phyloP scores from a whole-genome alignment of 2,113 vertebrate species.

The Microcebus lehilahytsara region DNA sequence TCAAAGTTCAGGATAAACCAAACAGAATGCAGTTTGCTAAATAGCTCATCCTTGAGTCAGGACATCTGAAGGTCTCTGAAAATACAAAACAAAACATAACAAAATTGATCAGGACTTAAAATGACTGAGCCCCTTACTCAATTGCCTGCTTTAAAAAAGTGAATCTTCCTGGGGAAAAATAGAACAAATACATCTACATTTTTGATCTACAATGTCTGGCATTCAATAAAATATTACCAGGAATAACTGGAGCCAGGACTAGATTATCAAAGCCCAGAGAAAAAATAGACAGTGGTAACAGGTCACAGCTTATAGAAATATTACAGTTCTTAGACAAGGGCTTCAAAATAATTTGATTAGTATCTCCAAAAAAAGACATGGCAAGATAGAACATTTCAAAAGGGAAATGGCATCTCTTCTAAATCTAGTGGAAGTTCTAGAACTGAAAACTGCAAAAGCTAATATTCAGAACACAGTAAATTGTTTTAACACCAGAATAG shows the following conservation, averaged over 20 bases:
- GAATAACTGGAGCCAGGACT: background rate
- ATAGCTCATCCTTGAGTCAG: background rate
- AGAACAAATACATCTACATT: background rate
- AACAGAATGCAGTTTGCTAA: background rate
- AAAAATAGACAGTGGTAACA: background rate
- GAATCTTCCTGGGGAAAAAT: background rate
- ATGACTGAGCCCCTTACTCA: too few species aligned
- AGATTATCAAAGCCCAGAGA: background rate
- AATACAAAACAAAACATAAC: background rate
- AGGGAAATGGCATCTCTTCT: background rate
- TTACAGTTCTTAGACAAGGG: background rate
- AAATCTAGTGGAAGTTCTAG: background rate
- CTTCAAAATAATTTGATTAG: background rate
- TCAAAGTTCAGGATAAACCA: background rate
- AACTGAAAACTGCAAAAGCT: background rate
- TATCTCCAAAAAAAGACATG: background rate
- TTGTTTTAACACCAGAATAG: background rate
- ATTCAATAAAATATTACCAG: background rate
- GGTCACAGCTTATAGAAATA: background rate
- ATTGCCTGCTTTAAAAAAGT: background rate
- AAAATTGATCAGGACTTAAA: background rate
- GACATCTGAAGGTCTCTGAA: background rate
- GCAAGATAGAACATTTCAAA: background rate
- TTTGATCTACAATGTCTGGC: background rate
- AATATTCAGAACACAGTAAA: background rate